A percentile compares a stretch with the other conserved stretches of the same genome.
phyloP scores from a whole-genome alignment of 1,140 invertebrate genomes.

The Philopotamus ludificatus region DNA sequence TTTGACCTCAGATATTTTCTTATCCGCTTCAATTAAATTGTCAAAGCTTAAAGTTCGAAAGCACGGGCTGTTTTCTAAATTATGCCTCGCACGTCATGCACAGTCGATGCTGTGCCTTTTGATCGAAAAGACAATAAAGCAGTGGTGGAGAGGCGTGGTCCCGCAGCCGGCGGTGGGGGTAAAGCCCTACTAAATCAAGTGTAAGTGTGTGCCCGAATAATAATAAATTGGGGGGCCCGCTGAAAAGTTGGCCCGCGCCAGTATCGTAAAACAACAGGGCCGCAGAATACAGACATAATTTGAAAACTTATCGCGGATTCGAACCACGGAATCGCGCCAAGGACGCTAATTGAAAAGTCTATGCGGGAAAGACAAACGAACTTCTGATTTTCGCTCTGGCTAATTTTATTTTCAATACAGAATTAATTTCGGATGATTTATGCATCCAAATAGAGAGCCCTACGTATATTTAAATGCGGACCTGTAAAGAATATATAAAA shows the following conservation, averaged over 20 bases:
- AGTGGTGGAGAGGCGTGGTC: neutral
- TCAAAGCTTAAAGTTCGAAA: no score
- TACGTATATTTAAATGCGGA: neutral
- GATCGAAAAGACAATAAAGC: conserved; percentile 11
- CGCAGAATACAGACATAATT: conserved; percentile 13
- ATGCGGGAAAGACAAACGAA: conserved; percentile 17
- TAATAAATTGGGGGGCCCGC: neutral
- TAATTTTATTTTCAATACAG: conserved; percentile 3
- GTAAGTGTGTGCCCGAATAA: conserved; percentile 4
- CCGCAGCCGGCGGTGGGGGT: neutral
- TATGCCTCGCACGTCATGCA: neutral
- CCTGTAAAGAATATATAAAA: neutral
- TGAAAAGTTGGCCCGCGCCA: conserved; percentile 2
- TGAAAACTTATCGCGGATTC: conserved; percentile 24
- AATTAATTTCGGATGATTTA: neutral
- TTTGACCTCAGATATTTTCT: no score
- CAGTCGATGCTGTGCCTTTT: conserved; percentile 4
- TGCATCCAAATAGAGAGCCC: neutral
- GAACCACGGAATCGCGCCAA: conserved; percentile 11
- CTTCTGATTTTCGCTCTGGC: conserved; percentile 10
- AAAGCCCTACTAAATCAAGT: conserved; percentile 4
- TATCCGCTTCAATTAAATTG: no score
- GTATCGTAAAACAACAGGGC: conserved; percentile 21
- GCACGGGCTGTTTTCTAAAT: no score
- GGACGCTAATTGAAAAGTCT: conserved; percentile 23